These are phyloP conservation scores for Larimichthys crocea DNA, from an alignment of 2,113 vertebrate genomes.

Conservation along the genomic window DNA sequence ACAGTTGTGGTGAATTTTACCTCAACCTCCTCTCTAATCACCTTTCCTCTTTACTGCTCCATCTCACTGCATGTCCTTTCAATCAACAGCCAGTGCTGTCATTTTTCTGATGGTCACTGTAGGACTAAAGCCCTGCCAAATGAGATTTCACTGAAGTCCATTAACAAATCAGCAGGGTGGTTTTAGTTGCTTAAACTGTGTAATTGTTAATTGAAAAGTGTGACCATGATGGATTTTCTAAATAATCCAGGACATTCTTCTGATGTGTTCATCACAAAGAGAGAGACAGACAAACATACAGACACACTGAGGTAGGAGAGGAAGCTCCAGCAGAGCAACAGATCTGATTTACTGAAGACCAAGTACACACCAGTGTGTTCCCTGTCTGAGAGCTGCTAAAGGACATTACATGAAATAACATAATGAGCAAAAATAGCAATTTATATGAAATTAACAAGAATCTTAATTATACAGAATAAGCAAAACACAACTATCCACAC, in stretches of 20 bases:
- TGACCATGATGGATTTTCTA: background rate
- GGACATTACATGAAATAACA: slow-evolving; percentile 12
- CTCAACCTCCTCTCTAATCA: too few species aligned
- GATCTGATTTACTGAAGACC: background rate
- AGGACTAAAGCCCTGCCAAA: background rate
- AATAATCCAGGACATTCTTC: background rate
- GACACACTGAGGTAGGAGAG: background rate
- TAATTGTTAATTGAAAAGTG: background rate
- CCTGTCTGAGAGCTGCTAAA: slow-evolving; percentile 9
- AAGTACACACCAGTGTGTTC: background rate
- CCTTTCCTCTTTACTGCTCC: too few species aligned
- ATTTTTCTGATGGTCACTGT: too few species aligned
- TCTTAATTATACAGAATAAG: slow-evolving; percentile 26
- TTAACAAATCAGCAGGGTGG: background rate
- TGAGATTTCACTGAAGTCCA: background rate
- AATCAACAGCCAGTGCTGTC: too few species aligned
- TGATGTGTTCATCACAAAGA: background rate
- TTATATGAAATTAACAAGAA: slow-evolving; percentile 27
- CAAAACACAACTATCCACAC: slow-evolving; percentile 24
- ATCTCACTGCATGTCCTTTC: too few species aligned
- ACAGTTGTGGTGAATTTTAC: too few species aligned
- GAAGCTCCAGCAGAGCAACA: background rate
- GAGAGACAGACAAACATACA: background rate
- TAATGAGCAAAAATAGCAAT: background rate
- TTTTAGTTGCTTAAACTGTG: background rate